Evolutionary conservation across 1,140 invertebrate genomes (phyloP).

Genomic region (Lordiphosa collinella): DNA sequence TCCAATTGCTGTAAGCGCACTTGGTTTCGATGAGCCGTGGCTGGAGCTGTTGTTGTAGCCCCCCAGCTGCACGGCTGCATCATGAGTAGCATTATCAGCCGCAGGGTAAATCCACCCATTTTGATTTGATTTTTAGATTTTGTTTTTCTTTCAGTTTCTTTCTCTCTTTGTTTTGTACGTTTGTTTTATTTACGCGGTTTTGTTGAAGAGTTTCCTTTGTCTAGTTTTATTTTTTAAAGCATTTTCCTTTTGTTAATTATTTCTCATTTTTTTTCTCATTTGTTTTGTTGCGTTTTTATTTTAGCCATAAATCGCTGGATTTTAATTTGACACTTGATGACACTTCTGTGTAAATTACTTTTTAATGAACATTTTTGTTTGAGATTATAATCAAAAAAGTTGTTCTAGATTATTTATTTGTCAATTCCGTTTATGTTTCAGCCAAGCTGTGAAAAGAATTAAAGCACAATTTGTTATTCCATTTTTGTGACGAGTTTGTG

Average conservation of each 20-base stretch:
- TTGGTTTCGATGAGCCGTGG: slow-evolving; percentile 19
- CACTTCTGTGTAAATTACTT: slow-evolving; percentile 9
- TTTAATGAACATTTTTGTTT: slow-evolving; percentile 12
- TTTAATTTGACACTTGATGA: slow-evolving; percentile 37
- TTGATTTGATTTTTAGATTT: slow-evolving; percentile 3
- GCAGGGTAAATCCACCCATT: slow-evolving; percentile 2
- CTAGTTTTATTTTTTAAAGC: slow-evolving; percentile 18
- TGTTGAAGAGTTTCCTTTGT: slow-evolving; percentile 27
- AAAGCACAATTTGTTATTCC: neutral
- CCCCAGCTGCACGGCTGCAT: slow-evolving; percentile 15
- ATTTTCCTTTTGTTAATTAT: slow-evolving; percentile 25
- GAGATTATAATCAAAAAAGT: neutral
- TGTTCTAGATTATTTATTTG: neutral
- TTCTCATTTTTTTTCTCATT: slow-evolving; percentile 19
- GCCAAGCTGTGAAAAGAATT: neutral
- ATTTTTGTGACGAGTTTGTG: neutral
- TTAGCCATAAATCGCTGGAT: slow-evolving; percentile 1
- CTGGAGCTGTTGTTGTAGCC: slow-evolving; percentile 24
- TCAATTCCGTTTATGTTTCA: too few species aligned
- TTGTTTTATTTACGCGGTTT: slow-evolving; percentile 6
- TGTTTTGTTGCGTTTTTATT: slow-evolving; percentile 5
- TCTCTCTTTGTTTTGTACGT: slow-evolving; percentile 9
- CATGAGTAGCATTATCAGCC: slow-evolving; percentile 15
- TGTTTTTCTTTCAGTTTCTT: too few species aligned
- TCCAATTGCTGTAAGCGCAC: slow-evolving; percentile 53